Base-by-base conservation (phyloP, 2,113 vertebrate genomes). In the Proteles cristata region DNA sequence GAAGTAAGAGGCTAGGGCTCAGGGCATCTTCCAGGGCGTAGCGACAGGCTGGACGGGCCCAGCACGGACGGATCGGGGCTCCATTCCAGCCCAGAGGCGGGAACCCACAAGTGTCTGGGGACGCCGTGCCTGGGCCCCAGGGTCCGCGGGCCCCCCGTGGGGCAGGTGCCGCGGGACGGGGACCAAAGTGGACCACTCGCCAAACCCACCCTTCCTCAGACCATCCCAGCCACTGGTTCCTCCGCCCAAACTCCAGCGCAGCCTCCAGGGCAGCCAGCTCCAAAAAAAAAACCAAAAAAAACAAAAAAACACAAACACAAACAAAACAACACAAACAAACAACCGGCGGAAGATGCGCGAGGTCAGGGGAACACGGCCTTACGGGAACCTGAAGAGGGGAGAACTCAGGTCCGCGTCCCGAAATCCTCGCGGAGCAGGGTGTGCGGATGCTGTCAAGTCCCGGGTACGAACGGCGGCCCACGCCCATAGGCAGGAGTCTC, bases 401-500 rank as follows among this genome's bases (percentile, higher is more conserved):
- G 45, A 77, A 74, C 74, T 80, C 50, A 5, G 66, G 1, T 2
- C 9, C 6, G 9, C 39, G 14, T 0, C 8, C 50, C 3, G 68
- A 35, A 19, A 4, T 1, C 61, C 80, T 16, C 26, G 5, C 0
- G 50, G 9, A 10, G 2, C 31, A 16, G 48, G 61, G n/a, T 1
- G 53, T 35, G 5, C 15, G 21, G 39, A 25, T 1, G 92, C 69
- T 4, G 17, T 74, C 4, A 4, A 26, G 92, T 26, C 55, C 23
- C 1, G n/a, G 39, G 5, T 1, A 11, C 74, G 33, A 0, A 2
- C 7, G 7, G 5, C 31, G 0, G 15, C 45, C 31, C 39, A 0
- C 5, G 3, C 2, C 58, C 39, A 0, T 0, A 0, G 26, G 55
- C 77, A 9, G 43, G 11, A 7, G 45, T 9, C n/a, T 61, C 0